Conservation (phyloP, 1,140 invertebrate genomes). For the Ericerus pela region DNA sequence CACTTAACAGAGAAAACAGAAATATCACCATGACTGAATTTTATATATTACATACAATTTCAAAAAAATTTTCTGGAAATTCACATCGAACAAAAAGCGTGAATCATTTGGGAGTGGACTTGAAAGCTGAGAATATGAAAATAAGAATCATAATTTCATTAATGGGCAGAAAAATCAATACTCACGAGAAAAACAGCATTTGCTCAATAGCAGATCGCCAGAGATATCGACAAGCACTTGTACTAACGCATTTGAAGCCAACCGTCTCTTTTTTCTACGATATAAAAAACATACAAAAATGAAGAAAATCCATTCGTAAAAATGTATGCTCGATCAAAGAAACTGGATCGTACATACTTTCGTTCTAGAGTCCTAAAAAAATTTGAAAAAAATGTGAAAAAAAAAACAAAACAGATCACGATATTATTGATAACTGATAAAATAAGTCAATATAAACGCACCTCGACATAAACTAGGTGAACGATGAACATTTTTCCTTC, state of each 20-base stretch:
- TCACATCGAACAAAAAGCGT: too few relatives aligned
- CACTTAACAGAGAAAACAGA: too few relatives aligned
- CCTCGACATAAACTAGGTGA: conserved; percentile 61
- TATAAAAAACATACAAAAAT: conserved; percentile 23
- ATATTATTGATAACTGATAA: neutral
- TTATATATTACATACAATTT: too few relatives aligned
- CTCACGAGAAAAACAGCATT: conserved; percentile 94
- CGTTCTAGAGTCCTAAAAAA: conserved; percentile 39
- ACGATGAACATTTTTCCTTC: conserved; percentile 98
- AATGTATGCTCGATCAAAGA: conserved; percentile 16
- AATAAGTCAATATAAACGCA: conserved; percentile 27
- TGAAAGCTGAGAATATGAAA: too few relatives aligned
- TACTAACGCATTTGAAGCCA: conserved; percentile 85
- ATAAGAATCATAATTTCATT: too few relatives aligned
- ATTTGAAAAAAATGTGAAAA: conserved; percentile 17
- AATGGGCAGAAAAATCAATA: too few relatives aligned
- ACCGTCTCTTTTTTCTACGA: conserved; percentile 90
- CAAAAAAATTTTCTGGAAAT: too few relatives aligned
- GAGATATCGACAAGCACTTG: conserved; percentile 77
- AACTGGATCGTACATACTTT: conserved; percentile 35
- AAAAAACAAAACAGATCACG: too few relatives aligned
- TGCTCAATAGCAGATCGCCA: conserved; percentile 94
- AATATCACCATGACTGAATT: too few relatives aligned
- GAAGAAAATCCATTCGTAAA: neutral
- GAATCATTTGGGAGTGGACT: too few relatives aligned